Base-by-base conservation (phyloP, 2,888 invertebrate genomes). In the Cartodere bifasciata region DNA sequence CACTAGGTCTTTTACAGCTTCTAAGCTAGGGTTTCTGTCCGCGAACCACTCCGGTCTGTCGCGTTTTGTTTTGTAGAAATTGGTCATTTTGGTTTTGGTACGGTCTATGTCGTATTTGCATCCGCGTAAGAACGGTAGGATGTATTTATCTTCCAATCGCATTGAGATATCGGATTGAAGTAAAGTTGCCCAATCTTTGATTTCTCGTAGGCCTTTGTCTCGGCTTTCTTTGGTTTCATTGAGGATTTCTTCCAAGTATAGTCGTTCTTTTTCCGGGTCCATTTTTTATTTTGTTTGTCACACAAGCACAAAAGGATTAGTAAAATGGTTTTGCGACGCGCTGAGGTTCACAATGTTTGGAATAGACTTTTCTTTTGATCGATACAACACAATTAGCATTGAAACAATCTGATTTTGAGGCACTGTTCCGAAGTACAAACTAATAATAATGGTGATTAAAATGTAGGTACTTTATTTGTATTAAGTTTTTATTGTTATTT, bases 41-140 rank as follows among this genome's bases (percentile, higher is more conserved):
- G 48, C 39, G 46, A 68, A 76, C 74, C 75, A 74, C 47, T 72
- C 70, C 0, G 64, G 56, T 13, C 64, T 47, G 30, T 60, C 58
- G 1, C 56, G 48, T 32, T 67, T 59, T 56, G 73, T 67, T 28
- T 54, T 53, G 42, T 69, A 67, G 47, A 66, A 73, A 51, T 63
- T 65, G 36, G 49, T 54, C 4, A 75, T 48, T 48, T 72, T 73
- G 25, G 44, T 50, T 46, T 72, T 69, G 1, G 71, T 60, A 36
- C 60, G 63, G 3, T 69, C 68, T 5, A 65, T 35, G 44, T 72
- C 58, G 44, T 65, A 72, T 51, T 75, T 75, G 43, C 70, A 67
- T 16, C 65, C 64, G 21, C 71, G 59, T 30, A 75, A 46, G 48
- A 74, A 75, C 14, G 65, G 56, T 11, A 67, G 38, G 32, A 73